Percentiles rank a stretch among this genome's conserved stretches.
phyloP scores from a whole-genome alignment of 2,797 vertebrate species.

The Channallabes apus region DNA sequence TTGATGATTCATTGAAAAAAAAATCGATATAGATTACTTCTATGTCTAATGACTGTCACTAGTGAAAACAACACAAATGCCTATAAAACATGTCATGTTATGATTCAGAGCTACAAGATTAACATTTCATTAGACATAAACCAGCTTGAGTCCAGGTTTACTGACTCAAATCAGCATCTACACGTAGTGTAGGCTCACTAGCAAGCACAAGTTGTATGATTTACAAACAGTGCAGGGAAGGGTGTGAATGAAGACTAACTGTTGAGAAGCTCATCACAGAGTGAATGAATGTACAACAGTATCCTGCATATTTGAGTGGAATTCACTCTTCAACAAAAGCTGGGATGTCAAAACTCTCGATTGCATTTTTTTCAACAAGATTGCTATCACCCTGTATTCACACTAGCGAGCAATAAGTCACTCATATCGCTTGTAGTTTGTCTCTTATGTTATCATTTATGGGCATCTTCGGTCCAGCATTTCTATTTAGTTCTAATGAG shows the following conservation, averaged over 20 bases:
- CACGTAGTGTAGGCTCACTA: conserved; percentile 22
- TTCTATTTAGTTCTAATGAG: background rate
- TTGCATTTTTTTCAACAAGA: conserved; percentile 43
- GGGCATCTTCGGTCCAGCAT: background rate
- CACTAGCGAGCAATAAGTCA: conserved; percentile 9
- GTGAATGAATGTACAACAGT: conserved; percentile 37
- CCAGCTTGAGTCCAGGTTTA: conserved; percentile 29
- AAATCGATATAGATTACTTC: background rate
- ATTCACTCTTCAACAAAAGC: conserved; percentile 7
- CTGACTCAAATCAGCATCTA: conserved; percentile 34
- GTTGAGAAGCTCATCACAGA: conserved; percentile 32
- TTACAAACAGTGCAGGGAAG: conserved; percentile 45
- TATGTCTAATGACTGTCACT: conserved; percentile 39
- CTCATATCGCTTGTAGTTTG: background rate
- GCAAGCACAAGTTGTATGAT: conserved; percentile 52
- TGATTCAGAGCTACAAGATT: background rate
- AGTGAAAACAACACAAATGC: conserved; percentile 48
- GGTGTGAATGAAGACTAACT: conserved; percentile 36
- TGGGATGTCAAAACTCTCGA: conserved; percentile 25
- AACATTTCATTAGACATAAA: conserved; percentile 8
- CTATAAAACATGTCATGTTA: conserved; percentile 38
- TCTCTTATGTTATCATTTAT: background rate
- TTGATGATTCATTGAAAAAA: conserved; percentile 8
- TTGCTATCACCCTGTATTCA: conserved; percentile 22
- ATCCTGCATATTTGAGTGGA: background rate